Evolutionary conservation across 2,797 vertebrate species (phyloP).

Genomic region (Anniella stebbinsi): DNA sequence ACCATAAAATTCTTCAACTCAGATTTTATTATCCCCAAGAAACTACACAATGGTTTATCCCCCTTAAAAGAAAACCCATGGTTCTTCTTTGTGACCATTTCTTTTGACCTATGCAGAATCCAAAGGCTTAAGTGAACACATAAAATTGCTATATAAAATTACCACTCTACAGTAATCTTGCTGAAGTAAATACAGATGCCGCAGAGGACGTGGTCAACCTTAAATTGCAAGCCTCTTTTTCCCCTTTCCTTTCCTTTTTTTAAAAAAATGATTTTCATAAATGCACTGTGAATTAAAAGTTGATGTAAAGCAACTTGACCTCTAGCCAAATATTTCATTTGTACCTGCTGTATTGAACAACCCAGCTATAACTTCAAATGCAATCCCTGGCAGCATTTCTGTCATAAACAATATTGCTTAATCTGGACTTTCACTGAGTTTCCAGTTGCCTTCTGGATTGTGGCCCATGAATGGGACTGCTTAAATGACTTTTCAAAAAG

Average conservation of each 20-base stretch:
- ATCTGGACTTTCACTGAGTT: not conserved
- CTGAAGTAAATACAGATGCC: not conserved
- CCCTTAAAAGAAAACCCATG: constrained; percentile 48
- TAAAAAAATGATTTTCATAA: constrained; percentile 28
- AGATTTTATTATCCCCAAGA: constrained; percentile 44
- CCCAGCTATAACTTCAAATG: not conserved
- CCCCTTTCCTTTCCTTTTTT: not conserved
- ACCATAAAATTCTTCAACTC: constrained; percentile 34
- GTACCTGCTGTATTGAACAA: constrained; percentile 4
- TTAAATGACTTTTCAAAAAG: not conserved
- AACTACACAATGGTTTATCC: constrained; percentile 43
- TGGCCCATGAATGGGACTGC: not conserved
- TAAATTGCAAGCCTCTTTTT: not conserved
- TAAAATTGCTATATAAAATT: not conserved
- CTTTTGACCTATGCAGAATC: not conserved
- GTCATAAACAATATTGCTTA: not conserved
- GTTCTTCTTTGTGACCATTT: constrained; percentile 18
- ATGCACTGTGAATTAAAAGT: not conserved
- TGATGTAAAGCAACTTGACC: not conserved
- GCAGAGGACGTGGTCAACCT: not conserved
- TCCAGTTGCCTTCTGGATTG: not conserved
- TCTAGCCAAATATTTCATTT: not conserved
- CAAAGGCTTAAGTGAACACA: not conserved
- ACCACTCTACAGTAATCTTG: constrained; percentile 41
- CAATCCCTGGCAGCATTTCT: constrained; percentile 2